A percentile compares a stretch with the other conserved stretches of the same genome.
Evolutionary conservation across 2,888 invertebrate species (phyloP).

Genomic region (Oscheius sp.): DNA sequence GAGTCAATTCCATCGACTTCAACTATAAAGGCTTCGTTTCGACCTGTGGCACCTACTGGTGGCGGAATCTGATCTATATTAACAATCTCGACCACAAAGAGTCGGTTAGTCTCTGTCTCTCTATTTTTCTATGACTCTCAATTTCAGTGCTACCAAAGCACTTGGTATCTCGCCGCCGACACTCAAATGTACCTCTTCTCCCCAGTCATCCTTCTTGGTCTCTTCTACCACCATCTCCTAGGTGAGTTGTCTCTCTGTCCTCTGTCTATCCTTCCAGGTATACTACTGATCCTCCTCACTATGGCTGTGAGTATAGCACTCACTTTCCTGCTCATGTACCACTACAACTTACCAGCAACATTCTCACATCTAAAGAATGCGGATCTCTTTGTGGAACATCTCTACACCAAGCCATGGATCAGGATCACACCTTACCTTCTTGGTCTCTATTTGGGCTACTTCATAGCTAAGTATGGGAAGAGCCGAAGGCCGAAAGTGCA

Average conservation of each 20-base stretch:
- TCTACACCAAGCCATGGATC: constrained; percentile 45
- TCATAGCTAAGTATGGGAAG: constrained; percentile 35
- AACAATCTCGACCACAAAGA: constrained; percentile 4
- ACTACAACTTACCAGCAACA: constrained; percentile 16
- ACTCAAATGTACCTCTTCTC: constrained; percentile 5
- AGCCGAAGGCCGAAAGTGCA: constrained; percentile 29
- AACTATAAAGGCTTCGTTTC: too few species aligned
- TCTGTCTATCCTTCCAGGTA: neutral
- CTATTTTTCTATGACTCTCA: neutral
- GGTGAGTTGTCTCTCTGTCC: constrained; percentile 13
- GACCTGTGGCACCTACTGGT: neutral
- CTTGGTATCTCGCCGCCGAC: constrained; percentile 5
- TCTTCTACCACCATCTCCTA: constrained; percentile 35
- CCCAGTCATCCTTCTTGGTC: constrained; percentile 31
- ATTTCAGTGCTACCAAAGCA: constrained; percentile 16
- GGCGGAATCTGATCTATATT: constrained; percentile 13
- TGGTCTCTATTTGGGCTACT: constrained; percentile 74
- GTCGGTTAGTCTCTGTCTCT: neutral
- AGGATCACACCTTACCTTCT: constrained; percentile 74
- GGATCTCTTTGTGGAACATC: constrained; percentile 33
- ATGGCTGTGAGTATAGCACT: neutral
- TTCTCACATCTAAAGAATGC: neutral
- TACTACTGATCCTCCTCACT: neutral
- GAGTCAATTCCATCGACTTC: neutral
- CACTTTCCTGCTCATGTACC: neutral